Base-by-base conservation (phyloP, 2,888 invertebrate genomes). In the Synergus japonicus region DNA sequence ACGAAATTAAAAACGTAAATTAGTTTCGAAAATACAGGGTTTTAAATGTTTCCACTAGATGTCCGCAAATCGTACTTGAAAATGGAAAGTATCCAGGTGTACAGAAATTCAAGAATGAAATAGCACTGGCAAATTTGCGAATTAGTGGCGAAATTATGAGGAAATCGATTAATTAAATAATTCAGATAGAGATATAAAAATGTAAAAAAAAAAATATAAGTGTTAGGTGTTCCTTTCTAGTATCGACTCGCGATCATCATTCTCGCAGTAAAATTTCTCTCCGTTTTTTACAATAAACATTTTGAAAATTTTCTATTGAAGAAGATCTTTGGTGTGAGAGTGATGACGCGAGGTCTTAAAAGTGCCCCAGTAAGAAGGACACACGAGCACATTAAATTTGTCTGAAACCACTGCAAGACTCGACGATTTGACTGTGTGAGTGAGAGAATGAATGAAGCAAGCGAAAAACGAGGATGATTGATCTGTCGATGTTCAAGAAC, bases 201-300 rank as follows among this genome's bases (percentile, higher is more conserved):
- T 44, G 18, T 46, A 46, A 46, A 69, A 69, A 22, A 22, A 73
- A 73, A 73, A 73, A 54, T 73, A 41, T 54, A 73, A 37, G 73
- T 73, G 73, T 73, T 73, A 73, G 41, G 73, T 73, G 73, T 73
- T 73, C 73, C 73, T 54, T 73, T 73, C 54, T 73, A 73, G 73
- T 37, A 54, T 73, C 22, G 54, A 37, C 37, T 4, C 9, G 37
- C 29, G n/a, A 54, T 73, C 54, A 37, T 73, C 37, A 73, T 73
- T 37, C 37, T 73, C 73, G 4, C 54, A 73, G 37, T 10, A 69
- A 69, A 37, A 41, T 5, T 58, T 73, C 73, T 37, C 5, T 49
- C 13, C 49, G 49, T 22, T 29, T 13, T 13, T n/a, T 5, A 15
- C 12, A 46, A 4, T 44, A 3, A 46, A 18, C n/a, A 67, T 29